phyloP scores from a whole-genome alignment of 2,113 vertebrate genomes.

The Ammodytes dubius region DNA sequence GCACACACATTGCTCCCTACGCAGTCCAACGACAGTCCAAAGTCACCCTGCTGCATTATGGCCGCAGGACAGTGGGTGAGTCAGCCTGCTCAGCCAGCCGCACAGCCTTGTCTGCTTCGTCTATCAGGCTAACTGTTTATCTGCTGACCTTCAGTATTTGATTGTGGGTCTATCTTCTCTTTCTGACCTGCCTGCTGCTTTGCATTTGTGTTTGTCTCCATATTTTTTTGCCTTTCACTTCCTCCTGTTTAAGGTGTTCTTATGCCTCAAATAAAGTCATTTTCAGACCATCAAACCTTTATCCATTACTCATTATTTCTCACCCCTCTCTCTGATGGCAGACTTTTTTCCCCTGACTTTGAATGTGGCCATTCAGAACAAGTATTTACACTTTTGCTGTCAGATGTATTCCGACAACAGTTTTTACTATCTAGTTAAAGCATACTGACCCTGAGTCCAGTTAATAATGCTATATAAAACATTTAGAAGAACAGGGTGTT shows the following conservation, averaged over 20 bases:
- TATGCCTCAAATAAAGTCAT: slow-evolving; percentile 2
- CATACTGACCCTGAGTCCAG: not conserved
- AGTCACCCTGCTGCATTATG: slow-evolving; percentile 61
- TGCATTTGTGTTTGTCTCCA: slow-evolving; percentile 10
- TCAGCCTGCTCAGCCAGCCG: slow-evolving; percentile 55
- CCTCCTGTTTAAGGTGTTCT: not conserved
- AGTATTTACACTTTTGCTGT: not conserved
- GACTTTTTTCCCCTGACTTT: not conserved
- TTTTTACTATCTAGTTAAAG: not conserved
- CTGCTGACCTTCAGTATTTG: slow-evolving; percentile 43
- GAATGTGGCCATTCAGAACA: not conserved
- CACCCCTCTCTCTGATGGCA: not conserved
- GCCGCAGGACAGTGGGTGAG: slow-evolving; percentile 66
- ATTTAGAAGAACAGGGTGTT: slow-evolving; percentile 68
- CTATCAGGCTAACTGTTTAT: slow-evolving; percentile 48
- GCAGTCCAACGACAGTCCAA: slow-evolving; percentile 27
- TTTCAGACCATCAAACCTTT: not conserved
- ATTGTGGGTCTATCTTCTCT: slow-evolving; percentile 28
- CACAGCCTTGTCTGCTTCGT: slow-evolving; percentile 47
- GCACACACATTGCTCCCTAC: slow-evolving; percentile 41
- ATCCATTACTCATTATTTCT: no score
- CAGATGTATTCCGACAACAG: not conserved
- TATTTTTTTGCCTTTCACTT: not conserved
- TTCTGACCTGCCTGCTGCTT: not conserved
- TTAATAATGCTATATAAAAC: slow-evolving; percentile 1